Evolutionary conservation across 2,888 invertebrate species (phyloP).

Genomic region (Aphrophora alni): DNA sequence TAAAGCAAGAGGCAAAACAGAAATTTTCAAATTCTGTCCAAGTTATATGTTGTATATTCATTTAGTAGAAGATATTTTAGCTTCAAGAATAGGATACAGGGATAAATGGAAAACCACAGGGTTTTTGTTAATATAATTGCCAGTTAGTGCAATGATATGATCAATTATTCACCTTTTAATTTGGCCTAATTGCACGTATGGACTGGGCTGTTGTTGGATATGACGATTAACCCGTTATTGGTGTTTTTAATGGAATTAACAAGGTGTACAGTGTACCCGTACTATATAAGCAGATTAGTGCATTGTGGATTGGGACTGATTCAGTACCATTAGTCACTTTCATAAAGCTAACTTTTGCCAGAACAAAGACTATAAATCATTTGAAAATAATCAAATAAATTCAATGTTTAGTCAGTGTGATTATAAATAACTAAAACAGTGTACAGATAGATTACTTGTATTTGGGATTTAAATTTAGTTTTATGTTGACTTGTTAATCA

Average conservation of each 20-base stretch:
- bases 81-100: neutral
- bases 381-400: neutral
- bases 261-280: conserved; percentile 31
- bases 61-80: no score
- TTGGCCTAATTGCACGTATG: conserved; percentile 39
- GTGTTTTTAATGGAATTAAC: conserved; percentile 41
- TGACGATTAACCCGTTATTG: conserved; percentile 38
- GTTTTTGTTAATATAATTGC: conserved; percentile 37
- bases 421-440: no score
- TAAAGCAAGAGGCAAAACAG: no score
- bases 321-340: conserved; percentile 12
- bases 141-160: conserved; percentile 39
- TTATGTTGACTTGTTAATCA: no score
- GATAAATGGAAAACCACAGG: neutral
- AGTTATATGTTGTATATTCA: no score
- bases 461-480: no score
- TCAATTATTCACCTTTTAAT: conserved; percentile 41
- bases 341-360: neutral
- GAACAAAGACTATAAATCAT: neutral
- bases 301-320: conserved; percentile 16
- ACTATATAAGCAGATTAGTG: conserved; percentile 27
- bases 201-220: conserved; percentile 17
- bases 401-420: neutral
- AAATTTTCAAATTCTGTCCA: no score
- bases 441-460: no score